phyloP scores from a whole-genome alignment of 2,113 vertebrate genomes.

The Pimephales promelas region DNA sequence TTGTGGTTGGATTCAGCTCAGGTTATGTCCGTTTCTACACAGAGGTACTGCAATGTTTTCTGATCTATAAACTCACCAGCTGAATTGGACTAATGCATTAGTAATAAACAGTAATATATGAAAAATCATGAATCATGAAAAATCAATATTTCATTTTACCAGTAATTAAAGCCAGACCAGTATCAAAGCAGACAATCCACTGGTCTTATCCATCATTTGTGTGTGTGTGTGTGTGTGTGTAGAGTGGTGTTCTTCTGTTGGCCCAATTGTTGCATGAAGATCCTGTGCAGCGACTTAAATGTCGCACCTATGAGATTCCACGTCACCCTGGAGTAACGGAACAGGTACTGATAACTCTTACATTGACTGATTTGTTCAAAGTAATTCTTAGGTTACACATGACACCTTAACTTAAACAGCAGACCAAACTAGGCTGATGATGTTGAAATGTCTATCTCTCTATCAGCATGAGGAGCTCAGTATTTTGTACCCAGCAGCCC shows the following conservation, averaged over 20 bases:
- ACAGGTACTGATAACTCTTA: slow-evolving; percentile 78
- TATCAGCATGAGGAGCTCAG: slow-evolving; percentile 93
- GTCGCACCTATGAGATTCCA: slow-evolving; percentile 96
- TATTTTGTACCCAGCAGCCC: slow-evolving; percentile 90
- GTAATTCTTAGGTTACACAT: not conserved
- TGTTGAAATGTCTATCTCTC: slow-evolving; percentile 32
- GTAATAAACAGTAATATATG: not conserved
- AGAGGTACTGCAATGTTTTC: slow-evolving; percentile 77
- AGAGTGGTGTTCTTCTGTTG: slow-evolving; percentile 93
- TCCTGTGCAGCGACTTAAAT: slow-evolving; percentile 89
- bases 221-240: slow-evolving; percentile 38
- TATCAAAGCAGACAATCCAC: not conserved
- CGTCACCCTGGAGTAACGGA: slow-evolving; percentile 93
- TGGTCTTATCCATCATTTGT: not conserved
- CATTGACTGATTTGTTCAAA: not conserved
- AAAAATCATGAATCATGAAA: no score
- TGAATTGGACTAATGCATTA: not conserved
- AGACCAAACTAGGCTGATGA: not conserved
- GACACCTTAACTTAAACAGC: not conserved
- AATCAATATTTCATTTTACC: no score
- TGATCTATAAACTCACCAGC: not conserved
- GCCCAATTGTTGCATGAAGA: slow-evolving; percentile 95
- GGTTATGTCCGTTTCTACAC: slow-evolving; percentile 97
- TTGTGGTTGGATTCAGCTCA: slow-evolving; percentile 93
- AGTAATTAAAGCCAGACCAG: not conserved